These are phyloP conservation scores for Macrosiphum euphorbiae DNA, from an alignment of 2,888 invertebrate species.

Conservation along the genomic window DNA sequence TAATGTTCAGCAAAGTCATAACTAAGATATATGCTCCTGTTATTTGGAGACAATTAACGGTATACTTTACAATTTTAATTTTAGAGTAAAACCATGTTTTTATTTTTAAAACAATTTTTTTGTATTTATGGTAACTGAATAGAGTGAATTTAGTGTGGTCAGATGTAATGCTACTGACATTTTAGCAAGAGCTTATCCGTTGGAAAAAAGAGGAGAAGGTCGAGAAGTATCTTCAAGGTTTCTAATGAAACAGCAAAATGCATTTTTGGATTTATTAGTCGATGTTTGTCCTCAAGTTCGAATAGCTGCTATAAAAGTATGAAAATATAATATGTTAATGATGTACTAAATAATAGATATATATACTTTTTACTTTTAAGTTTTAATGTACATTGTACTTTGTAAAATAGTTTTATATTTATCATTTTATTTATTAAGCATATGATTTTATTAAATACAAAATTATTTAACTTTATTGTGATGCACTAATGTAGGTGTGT, in stretches of 20 bases:
- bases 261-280: conserved; percentile 67
- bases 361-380: neutral
- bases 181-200: conserved; percentile 68
- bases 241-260: conserved; percentile 67
- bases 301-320: conserved; percentile 68
- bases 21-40: conserved; percentile 68
- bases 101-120: neutral
- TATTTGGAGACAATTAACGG: conserved; percentile 68
- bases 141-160: conserved; percentile 67
- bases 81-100: neutral
- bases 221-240: conserved; percentile 66
- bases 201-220: conserved; percentile 67
- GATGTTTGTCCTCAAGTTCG: conserved; percentile 68
- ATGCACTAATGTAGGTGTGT: neutral
- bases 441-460: neutral
- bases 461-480: neutral
- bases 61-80: conserved; percentile 58
- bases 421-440: neutral
- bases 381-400: neutral
- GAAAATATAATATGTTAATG: conserved; percentile 12
- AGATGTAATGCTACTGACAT: conserved; percentile 68
- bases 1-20: conserved; percentile 67
- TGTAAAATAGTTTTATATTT: neutral
- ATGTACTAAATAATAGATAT: neutral
- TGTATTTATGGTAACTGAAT: conserved; percentile 42